These are phyloP conservation scores for Acomys russatus DNA, from an alignment of 2,797 vertebrate species.

Conservation along the genomic window DNA sequence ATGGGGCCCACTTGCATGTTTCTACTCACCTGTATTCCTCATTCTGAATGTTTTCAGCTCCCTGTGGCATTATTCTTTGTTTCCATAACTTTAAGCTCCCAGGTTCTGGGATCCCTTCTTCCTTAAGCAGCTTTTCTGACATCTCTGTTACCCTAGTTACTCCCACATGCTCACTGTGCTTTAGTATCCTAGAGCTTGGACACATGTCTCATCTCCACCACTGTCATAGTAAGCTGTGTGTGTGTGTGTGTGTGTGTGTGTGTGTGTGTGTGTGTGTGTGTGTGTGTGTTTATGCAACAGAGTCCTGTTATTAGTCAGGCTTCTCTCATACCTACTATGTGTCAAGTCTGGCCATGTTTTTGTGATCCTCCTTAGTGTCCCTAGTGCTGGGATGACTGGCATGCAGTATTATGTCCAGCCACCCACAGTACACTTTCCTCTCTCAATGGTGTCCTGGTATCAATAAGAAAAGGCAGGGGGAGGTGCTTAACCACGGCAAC, in stretches of 20 bases:
- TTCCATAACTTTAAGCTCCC: not conserved
- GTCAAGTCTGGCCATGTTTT: not conserved
- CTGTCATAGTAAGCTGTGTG: not conserved
- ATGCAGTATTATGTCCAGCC: not conserved
- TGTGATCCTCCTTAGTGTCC: not conserved
- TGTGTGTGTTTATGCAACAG: not conserved
- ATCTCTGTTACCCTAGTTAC: not conserved
- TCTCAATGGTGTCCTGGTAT: not conserved
- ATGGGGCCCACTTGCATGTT: rapidly evolving
- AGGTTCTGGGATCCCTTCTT: not conserved
- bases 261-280: not conserved
- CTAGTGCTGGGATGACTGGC: too few relatives aligned
- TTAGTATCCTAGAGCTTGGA: not conserved
- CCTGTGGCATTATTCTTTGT: not conserved
- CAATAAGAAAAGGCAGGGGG: not conserved
- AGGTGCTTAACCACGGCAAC: not conserved
- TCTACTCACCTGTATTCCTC: not conserved
- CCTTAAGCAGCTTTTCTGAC: not conserved
- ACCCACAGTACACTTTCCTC: not conserved
- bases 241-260: not conserved
- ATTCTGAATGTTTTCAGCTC: not conserved
- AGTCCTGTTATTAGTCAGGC: not conserved
- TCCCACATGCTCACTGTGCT: not conserved
- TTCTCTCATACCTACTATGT: not conserved
- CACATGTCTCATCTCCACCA: not conserved